Evolutionary conservation across 2,888 invertebrate genomes (phyloP).

Genomic region (Pyrrhosoma nymphula): DNA sequence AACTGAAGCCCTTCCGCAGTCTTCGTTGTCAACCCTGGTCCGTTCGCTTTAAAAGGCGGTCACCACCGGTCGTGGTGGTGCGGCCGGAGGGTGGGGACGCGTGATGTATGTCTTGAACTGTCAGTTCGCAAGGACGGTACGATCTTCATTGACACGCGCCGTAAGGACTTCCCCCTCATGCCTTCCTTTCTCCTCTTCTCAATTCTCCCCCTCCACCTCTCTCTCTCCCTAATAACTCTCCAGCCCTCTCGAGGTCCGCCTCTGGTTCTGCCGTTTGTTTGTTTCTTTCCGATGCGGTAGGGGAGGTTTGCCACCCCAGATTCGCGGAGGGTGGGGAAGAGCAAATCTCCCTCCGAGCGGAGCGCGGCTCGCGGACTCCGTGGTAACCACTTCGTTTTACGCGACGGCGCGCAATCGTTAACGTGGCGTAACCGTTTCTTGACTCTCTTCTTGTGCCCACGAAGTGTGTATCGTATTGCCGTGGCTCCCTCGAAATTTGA

Average conservation of each 20-base stretch:
- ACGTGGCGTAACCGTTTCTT: not conserved
- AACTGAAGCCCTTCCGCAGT: conserved; percentile 18
- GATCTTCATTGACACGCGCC: conserved; percentile 16
- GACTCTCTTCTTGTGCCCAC: not conserved
- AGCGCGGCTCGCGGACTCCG: not conserved
- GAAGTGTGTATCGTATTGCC: not conserved
- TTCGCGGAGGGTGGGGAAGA: not conserved
- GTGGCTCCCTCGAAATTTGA: not conserved
- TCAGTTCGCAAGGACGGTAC: not conserved
- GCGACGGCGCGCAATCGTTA: not conserved
- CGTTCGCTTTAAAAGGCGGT: not conserved
- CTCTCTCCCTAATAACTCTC: not conserved
- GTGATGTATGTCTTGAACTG: not conserved
- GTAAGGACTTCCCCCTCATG: conserved; percentile 12
- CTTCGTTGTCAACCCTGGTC: not conserved
- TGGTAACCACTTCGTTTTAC: not conserved
- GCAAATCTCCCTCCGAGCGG: not conserved
- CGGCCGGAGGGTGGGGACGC: not conserved
- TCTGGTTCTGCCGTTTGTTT: not conserved
- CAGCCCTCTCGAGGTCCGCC: not conserved
- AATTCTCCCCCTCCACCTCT: not conserved
- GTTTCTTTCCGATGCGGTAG: not conserved
- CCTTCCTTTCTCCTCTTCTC: not conserved
- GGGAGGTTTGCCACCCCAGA: not conserved
- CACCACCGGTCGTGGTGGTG: not conserved